phyloP scores from a whole-genome alignment of 2,797 vertebrate species.

The Mastacembelus armatus region DNA sequence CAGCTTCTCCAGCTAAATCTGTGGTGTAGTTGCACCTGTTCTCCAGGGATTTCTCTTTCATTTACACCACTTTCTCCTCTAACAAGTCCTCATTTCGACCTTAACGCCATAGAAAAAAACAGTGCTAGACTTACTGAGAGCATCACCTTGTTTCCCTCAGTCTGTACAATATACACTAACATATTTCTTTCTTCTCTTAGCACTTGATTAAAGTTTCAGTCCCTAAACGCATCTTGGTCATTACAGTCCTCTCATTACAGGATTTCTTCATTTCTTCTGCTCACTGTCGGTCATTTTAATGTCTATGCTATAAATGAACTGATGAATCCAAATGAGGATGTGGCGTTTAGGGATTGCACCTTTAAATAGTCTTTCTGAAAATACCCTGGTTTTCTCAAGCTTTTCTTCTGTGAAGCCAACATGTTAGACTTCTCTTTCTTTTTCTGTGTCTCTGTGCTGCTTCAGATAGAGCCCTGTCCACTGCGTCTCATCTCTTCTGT shows the following conservation, averaged over 20 bases:
- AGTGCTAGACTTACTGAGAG: background rate
- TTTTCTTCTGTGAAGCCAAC: conserved; percentile 19
- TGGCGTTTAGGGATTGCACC: conserved; percentile 4
- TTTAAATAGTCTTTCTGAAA: conserved; percentile 6
- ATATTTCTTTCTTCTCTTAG: background rate
- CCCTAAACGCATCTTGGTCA: background rate
- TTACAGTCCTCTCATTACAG: background rate
- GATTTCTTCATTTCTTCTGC: background rate
- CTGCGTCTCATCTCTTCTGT: conserved; percentile 67
- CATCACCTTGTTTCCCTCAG: background rate
- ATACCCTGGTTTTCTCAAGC: background rate
- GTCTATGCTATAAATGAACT: background rate
- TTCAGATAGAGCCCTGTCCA: conserved; percentile 61
- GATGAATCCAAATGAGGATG: too few species aligned
- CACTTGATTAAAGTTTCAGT: conserved; percentile 19
- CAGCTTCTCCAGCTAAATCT: conserved; percentile 6
- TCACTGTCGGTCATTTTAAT: background rate
- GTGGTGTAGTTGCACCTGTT: background rate
- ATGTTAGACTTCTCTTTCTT: conserved; percentile 51
- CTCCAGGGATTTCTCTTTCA: background rate
- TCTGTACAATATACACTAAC: too few species aligned
- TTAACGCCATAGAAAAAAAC: background rate
- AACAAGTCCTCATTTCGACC: background rate
- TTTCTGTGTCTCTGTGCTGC: conserved; percentile 54
- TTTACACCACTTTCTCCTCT: background rate